Evolutionary conservation across 2,113 vertebrate genomes (phyloP).

Genomic region (Syngnathus floridae): DNA sequence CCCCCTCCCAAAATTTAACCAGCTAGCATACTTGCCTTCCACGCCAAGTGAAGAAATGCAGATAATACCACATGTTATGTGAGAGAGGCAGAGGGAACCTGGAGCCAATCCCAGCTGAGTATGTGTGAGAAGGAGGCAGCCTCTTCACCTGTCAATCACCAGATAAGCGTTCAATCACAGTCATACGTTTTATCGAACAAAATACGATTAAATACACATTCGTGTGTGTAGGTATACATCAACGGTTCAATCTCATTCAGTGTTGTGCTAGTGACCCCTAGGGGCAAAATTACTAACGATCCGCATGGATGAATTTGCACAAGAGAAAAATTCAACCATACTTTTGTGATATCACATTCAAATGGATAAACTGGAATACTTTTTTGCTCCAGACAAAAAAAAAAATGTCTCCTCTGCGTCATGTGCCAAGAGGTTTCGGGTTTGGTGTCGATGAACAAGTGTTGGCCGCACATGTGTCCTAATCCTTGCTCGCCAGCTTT

Average conservation of each 20-base stretch:
- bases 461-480: slow-evolving; percentile 85
- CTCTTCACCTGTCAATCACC: not conserved
- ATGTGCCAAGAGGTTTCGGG: slow-evolving; percentile 66
- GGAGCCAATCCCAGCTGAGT: not conserved
- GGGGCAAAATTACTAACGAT: slow-evolving; percentile 73
- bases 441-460: slow-evolving; percentile 85
- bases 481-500: slow-evolving; percentile 76
- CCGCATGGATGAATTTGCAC: slow-evolving; percentile 45
- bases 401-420: not conserved
- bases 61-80: slow-evolving; percentile 64
- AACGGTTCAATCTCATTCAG: slow-evolving; percentile 35
- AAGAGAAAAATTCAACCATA: slow-evolving; percentile 3
- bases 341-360: not conserved
- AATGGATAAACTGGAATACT: not conserved
- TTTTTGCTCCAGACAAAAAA: not conserved
- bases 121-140: not conserved
- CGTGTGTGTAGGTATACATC: slow-evolving; percentile 24
- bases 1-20: slow-evolving; percentile 32
- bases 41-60: slow-evolving; percentile 78
- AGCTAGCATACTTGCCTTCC: slow-evolving; percentile 56
- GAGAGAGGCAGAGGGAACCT: slow-evolving; percentile 29
- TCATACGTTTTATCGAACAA: not conserved
- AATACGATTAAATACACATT: not conserved
- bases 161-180: not conserved
- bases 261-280: slow-evolving; percentile 97